Percentiles rank a stretch among this genome's conserved stretches.
Conservation (phyloP, 1,140 invertebrate species). For the Phocides pigmalion region DNA sequence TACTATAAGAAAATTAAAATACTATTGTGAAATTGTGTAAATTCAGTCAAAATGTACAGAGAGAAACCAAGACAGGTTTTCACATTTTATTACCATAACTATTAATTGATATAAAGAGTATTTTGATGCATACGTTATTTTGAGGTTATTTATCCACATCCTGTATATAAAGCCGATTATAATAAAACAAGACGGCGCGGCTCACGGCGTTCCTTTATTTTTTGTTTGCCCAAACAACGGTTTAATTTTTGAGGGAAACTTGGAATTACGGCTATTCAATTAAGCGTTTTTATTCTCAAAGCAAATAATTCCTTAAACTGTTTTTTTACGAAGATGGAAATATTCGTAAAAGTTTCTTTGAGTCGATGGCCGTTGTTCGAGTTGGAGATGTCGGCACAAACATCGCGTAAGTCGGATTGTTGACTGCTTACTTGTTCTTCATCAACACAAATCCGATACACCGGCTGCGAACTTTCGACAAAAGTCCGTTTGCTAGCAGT, state of each 20-base stretch:
- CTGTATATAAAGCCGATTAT: slow-evolving; percentile 28
- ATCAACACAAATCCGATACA: slow-evolving; percentile 28
- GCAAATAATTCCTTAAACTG: slow-evolving; percentile 17
- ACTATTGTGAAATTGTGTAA: too few relatives aligned
- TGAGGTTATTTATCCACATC: background rate
- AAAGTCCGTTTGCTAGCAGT: slow-evolving; percentile 5
- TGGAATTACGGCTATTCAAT: slow-evolving; percentile 31
- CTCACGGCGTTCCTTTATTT: slow-evolving; percentile 26
- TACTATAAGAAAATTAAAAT: too few relatives aligned
- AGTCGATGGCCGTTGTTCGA: slow-evolving; percentile 16
- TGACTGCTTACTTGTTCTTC: slow-evolving; percentile 20
- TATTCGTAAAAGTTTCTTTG: slow-evolving; percentile 21
- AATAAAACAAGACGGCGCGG: slow-evolving; percentile 22
- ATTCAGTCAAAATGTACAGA: too few relatives aligned
- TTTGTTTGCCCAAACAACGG: slow-evolving; percentile 18
- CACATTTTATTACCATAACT: too few relatives aligned
- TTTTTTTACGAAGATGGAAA: slow-evolving; percentile 29
- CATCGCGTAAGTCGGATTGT: slow-evolving; percentile 7
- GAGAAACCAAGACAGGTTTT: too few relatives aligned
- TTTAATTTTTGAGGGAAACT: slow-evolving; percentile 31
- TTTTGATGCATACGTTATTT: too few relatives aligned
- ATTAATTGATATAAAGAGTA: too few relatives aligned
- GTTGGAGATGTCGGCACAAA: slow-evolving; percentile 2
- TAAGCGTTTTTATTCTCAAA: slow-evolving; percentile 27
- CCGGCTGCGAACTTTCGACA: slow-evolving; percentile 6